A percentile compares a stretch with the other conserved stretches of the same genome.
Conservation (phyloP, 2,113 vertebrate genomes). For the Accipiter virgatus region DNA sequence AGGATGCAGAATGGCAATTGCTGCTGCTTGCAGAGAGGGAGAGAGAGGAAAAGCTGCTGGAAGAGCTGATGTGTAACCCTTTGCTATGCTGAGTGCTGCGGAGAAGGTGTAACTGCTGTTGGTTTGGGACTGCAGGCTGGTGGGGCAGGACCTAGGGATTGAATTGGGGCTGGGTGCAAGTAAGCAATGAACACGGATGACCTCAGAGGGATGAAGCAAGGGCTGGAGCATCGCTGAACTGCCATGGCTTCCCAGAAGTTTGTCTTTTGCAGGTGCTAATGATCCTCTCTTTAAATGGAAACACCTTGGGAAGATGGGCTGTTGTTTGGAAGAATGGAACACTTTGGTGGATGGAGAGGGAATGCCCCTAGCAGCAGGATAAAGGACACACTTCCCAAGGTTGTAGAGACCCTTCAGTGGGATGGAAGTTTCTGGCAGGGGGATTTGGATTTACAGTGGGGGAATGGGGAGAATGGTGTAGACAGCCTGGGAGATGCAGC, state of each 20-base stretch:
- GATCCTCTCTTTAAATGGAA: not conserved
- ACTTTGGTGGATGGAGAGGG: not conserved
- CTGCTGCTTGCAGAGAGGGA: slow-evolving; percentile 42
- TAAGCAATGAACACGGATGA: not conserved
- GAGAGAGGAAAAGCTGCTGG: slow-evolving; percentile 18
- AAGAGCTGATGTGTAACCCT: slow-evolving; percentile 51
- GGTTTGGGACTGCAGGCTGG: not conserved
- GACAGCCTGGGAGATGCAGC: not conserved
- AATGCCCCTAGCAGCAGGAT: not conserved
- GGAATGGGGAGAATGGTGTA: not conserved
- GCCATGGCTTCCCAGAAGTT: not conserved
- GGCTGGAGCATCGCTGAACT: not conserved
- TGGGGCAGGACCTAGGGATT: not conserved
- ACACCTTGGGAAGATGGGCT: not conserved
- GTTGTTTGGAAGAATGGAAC: not conserved
- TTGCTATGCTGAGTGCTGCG: not conserved
- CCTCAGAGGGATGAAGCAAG: not conserved
- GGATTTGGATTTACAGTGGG: not conserved
- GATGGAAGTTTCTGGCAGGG: not conserved
- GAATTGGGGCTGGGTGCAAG: not conserved
- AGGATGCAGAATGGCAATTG: slow-evolving; percentile 68
- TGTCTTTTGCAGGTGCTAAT: not conserved
- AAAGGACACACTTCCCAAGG: not conserved
- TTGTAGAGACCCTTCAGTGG: not conserved
- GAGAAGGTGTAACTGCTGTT: not conserved